Percentiles rank a stretch among this genome's conserved stretches.
These are phyloP conservation scores for Brachyptera putata DNA, from an alignment of 2,888 invertebrate genomes.

Conservation along the genomic window DNA sequence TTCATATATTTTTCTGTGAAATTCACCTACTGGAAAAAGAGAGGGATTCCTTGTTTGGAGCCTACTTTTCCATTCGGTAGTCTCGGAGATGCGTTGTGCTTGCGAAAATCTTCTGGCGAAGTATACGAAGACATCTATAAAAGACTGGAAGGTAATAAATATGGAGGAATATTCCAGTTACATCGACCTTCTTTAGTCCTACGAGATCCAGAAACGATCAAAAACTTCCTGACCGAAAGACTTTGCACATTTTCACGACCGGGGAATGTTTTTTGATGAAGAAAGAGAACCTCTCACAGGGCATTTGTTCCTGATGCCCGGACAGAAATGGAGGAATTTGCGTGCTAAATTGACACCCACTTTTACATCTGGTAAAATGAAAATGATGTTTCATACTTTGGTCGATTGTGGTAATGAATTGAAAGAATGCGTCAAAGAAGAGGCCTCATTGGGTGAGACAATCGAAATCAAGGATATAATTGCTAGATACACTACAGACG, in stretches of 20 bases:
- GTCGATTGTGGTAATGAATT: conserved; percentile 47
- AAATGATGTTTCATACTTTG: conserved; percentile 50
- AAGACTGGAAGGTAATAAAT: conserved; percentile 40
- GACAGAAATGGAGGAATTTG: conserved; percentile 51
- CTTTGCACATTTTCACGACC: conserved; percentile 24
- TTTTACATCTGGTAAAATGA: conserved; percentile 54
- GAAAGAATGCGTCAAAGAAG: conserved; percentile 41
- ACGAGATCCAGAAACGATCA: conserved; percentile 36
- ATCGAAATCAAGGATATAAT: conserved; percentile 10
- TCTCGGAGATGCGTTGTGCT: conserved; percentile 51
- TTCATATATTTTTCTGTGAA: conserved; percentile 5
- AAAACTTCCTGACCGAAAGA: conserved; percentile 14
- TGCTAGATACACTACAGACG: conserved; percentile 36
- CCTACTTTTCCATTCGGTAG: conserved; percentile 61
- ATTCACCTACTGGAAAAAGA: conserved; percentile 54
- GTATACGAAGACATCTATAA: conserved; percentile 57
- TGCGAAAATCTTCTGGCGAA: conserved; percentile 56
- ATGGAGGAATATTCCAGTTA: conserved; percentile 41
- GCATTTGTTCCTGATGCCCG: conserved; percentile 46
- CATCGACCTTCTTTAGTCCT: conserved; percentile 41
- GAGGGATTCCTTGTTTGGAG: conserved; percentile 52
- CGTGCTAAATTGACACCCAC: conserved; percentile 51
- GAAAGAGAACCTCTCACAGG: conserved; percentile 44
- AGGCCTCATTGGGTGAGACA: not conserved
- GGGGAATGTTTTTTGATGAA: conserved; percentile 20